phyloP scores from a whole-genome alignment of 2,113 vertebrate species.

The Deroptyus accipitrinus region DNA sequence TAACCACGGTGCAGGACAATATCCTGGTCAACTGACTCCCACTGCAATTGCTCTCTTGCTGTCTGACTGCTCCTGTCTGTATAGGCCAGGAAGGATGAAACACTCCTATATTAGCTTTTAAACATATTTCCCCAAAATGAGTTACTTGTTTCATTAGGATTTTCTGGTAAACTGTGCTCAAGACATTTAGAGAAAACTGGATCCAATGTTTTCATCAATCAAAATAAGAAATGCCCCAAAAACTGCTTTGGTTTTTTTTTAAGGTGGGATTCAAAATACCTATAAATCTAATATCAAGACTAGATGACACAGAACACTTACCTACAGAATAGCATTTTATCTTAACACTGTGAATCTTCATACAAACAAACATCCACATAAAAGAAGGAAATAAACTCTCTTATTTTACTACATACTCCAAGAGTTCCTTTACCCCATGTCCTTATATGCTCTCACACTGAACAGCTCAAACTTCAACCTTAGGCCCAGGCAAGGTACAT shows the following conservation, averaged over 20 bases:
- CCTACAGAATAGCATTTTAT: background rate
- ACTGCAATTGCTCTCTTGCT: background rate
- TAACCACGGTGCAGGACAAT: background rate
- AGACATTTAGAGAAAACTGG: background rate
- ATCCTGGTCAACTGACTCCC: background rate
- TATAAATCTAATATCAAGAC: background rate
- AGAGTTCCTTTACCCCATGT: background rate
- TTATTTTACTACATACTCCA: background rate
- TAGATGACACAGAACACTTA: background rate
- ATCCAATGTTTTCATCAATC: background rate
- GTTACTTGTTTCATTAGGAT: background rate
- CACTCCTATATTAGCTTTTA: background rate
- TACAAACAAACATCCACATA: background rate
- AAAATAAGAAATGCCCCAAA: background rate
- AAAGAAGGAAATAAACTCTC: background rate
- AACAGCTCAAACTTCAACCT: background rate
- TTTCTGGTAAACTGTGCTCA: background rate
- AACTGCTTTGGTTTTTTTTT: background rate
- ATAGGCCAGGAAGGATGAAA: background rate
- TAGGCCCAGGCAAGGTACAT: background rate
- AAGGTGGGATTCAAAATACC: background rate
- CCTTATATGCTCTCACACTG: background rate
- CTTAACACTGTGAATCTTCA: background rate
- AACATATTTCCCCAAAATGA: background rate
- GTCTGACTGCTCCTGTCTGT: background rate